Base-by-base conservation (phyloP, 2,888 invertebrate genomes). In the Nephrotoma guestfalica region DNA sequence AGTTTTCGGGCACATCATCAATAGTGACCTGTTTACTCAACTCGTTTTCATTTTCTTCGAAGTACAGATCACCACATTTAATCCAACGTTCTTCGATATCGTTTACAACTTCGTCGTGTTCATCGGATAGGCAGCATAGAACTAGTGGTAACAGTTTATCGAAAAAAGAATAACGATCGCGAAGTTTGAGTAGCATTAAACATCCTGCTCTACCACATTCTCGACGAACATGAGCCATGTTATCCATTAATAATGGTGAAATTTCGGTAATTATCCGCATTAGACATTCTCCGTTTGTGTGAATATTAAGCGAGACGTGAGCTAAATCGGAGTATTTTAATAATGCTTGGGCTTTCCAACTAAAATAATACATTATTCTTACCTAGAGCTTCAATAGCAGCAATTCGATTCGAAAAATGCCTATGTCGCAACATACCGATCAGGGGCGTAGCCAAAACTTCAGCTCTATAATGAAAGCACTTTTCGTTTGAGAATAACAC, bases 141-240 rank as follows among this genome's bases (percentile, higher is more conserved):
- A 98, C 91, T 11, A 98, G 91, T 0, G 98, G 98, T 88, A 98
- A 93, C 89, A 98, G 93, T 88, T 95, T 95, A 90, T 96, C 95
- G 93, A 97, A 97, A 91, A 95, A 97, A 0, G 98, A 98, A 90
- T 98, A 98, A 88, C 98, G 93, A 90, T 98, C 98, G 86, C 93
- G 93, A 87, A 97, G 94, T 86, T 94, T 93, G 41, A 96, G 90
- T 90, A 97, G 92, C 96, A 97, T 96, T 84, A 93, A 92, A 3
- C 96, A 96, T 0, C 96, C 95, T 88, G 96, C 95, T 89, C 94
- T 91, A 0, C 95, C 95, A 4, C 97, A 96, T 88, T 96, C 95
- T 89, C 93, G 91, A 85, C 98, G 93, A 0, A 98, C 98, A 87
- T 93, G 92, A 0, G 95, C 94, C 89, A 95, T 95, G 89, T 95